Evolutionary conservation across 2,113 vertebrate species (phyloP), one percentile per base, ranked within the genome.

Genomic region (Catharus minimus): DNA sequence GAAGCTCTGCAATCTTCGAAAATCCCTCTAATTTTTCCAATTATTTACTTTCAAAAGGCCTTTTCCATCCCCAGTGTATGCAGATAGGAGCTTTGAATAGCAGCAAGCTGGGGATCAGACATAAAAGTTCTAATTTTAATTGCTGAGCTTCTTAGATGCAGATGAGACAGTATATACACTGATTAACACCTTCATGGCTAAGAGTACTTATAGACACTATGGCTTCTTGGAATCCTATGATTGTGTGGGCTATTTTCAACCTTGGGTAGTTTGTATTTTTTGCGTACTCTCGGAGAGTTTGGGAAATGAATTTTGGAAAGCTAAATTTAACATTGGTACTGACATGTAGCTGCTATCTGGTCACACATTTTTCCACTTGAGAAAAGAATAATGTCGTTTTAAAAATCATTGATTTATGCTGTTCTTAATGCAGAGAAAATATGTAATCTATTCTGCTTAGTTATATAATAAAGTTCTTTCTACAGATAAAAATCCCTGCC

Each of bases 11-110:
- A 83, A 86, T 92, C 91, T 96, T 95, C 13, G 47, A 96, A 96
- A 88, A 95, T 89, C 94, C 87, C 80, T 93, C 79, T 95, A 92
- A 86, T 97, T 97, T 97, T 97, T 94, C 81, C 79, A 97, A 79
- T 96, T 97, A 96, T 96, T 96, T 96, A 94, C 81, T 95, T 96
- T 96, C 90, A 92, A 95, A 96, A 95, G 88, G 72, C 77, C 60
- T 95, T 96, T 95, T 94, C 74, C 91, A 87, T 94, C 85, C 82
- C 74, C 67, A 89, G 86, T 94, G 75, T 92, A 90, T 88, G 74
- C 60, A 90, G 89, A 95, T 81, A 94, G 76, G 46, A 79, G 60
- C 73, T 93, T 65, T 95, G 86, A 97, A 95, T 86, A 87, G 86
- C 82, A 79, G 74, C 72, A 91, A 93, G 88, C 92, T 94, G 89